These are phyloP conservation scores for Trichonephila clavata DNA, from an alignment of 1,140 invertebrate genomes.

Conservation along the genomic window DNA sequence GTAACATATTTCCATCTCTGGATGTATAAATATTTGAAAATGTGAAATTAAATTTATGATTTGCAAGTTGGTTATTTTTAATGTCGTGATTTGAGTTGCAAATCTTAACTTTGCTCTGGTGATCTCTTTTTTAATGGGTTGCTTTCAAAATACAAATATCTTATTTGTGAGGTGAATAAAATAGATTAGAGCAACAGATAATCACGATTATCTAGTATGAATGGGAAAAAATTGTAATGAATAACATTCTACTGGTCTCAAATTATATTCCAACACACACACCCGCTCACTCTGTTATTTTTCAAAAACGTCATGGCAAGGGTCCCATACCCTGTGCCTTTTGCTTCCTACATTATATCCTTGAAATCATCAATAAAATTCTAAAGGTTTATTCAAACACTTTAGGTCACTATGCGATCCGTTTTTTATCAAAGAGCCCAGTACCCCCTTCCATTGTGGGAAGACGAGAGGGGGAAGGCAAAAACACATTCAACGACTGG, in stretches of 20 bases:
- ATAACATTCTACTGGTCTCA: not conserved
- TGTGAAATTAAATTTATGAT: no score
- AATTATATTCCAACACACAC: not conserved
- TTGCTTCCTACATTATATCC: constrained; percentile 48
- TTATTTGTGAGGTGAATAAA: no score
- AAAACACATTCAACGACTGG: constrained; percentile 55
- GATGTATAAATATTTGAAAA: no score
- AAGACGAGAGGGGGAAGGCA: not conserved
- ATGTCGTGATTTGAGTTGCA: no score
- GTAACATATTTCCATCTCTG: no score
- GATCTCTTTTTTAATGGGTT: no score
- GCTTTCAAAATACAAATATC: no score
- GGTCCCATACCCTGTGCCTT: not conserved
- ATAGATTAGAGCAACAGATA: no score
- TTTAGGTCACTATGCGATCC: constrained; percentile 55
- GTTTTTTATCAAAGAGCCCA: constrained; percentile 65
- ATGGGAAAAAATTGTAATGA: not conserved
- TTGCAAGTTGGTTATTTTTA: no score
- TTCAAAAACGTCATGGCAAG: not conserved
- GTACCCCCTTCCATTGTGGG: constrained; percentile 37
- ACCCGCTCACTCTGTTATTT: not conserved
- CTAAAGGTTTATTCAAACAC: constrained; percentile 67
- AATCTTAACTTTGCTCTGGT: no score
- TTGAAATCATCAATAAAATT: constrained; percentile 74
- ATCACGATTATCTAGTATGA: no score